Percentiles rank a stretch among this genome's conserved stretches.
phyloP scores from a whole-genome alignment of 2,113 vertebrate species.

The Gyps fulvus region DNA sequence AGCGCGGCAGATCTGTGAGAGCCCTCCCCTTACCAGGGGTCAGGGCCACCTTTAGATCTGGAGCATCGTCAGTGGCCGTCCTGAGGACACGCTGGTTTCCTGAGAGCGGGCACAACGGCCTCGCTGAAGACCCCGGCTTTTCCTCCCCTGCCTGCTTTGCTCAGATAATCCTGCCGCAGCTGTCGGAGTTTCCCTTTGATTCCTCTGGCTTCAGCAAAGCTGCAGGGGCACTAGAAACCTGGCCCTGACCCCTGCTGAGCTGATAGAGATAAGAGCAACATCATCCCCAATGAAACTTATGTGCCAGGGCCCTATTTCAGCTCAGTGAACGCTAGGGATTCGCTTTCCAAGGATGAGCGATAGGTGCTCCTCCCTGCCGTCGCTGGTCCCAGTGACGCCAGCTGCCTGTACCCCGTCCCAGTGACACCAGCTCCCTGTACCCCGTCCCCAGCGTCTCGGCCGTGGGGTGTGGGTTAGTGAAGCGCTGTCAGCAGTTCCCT shows the following conservation, averaged over 20 bases:
- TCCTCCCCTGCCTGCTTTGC: not conserved
- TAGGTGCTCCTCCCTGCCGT: not conserved
- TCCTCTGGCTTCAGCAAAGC: not conserved
- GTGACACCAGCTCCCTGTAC: too few relatives aligned
- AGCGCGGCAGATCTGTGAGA: not conserved
- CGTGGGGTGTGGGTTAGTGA: not conserved
- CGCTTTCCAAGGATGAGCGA: not conserved
- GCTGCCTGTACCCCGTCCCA: not conserved
- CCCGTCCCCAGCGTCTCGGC: accelerated
- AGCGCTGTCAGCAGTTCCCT: not conserved
- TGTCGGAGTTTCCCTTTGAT: not conserved
- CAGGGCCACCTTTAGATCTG: not conserved
- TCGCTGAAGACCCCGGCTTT: not conserved
- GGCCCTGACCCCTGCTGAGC: constrained; percentile 10
- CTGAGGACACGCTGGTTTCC: not conserved
- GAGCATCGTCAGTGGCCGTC: accelerated
- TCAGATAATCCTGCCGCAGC: constrained; percentile 24
- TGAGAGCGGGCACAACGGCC: accelerated
- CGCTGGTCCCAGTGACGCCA: accelerated
- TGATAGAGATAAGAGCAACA: not conserved
- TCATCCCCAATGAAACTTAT: not conserved
- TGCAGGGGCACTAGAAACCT: not conserved
- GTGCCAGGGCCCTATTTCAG: not conserved
- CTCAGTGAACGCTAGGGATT: not conserved
- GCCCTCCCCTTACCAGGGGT: not conserved